These are phyloP conservation scores for Tympanoctomys barrerae DNA, from an alignment of 2,797 vertebrate species.

Conservation along the genomic window DNA sequence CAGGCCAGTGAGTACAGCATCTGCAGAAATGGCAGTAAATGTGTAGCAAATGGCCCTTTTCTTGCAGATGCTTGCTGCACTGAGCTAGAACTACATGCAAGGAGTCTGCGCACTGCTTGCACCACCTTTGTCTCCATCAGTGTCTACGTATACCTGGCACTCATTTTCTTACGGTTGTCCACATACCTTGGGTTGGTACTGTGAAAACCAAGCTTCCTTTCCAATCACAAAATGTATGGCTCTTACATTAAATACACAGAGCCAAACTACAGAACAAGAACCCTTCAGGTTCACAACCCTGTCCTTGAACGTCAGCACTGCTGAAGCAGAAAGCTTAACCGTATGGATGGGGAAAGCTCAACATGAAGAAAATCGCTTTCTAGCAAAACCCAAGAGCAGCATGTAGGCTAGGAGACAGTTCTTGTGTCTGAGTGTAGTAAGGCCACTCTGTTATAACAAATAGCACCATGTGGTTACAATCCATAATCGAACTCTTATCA, in stretches of 20 bases:
- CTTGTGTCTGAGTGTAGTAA: constrained; percentile 87
- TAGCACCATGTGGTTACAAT: constrained; percentile 90
- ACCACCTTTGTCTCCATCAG: constrained; percentile 88
- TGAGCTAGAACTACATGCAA: constrained; percentile 91
- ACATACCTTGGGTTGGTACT: constrained; percentile 91
- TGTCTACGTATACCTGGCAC: constrained; percentile 88
- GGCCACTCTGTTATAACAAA: constrained; percentile 86
- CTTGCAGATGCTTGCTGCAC: constrained; percentile 88
- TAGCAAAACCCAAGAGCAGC: constrained; percentile 91
- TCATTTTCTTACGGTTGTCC: constrained; percentile 89
- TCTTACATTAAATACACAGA: constrained; percentile 92
- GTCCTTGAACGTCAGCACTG: constrained; percentile 90
- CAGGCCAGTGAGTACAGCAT: constrained; percentile 91
- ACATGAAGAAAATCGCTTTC: constrained; percentile 92
- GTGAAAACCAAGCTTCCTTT: constrained; percentile 86
- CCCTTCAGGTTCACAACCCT: constrained; percentile 88
- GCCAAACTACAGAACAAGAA: constrained; percentile 87
- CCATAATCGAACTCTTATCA: constrained; percentile 91
- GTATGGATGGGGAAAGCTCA: constrained; percentile 92
- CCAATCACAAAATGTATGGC: constrained; percentile 88
- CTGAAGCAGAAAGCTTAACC: constrained; percentile 89
- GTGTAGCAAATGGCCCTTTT: constrained; percentile 86
- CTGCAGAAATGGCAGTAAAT: constrained; percentile 91
- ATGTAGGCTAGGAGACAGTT: constrained; percentile 92
- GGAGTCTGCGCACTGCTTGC: constrained; percentile 88